A percentile compares a stretch with the other conserved stretches of the same genome.
These are phyloP conservation scores for Diaprepes abbreviatus DNA, from an alignment of 2,888 invertebrate genomes.

Conservation along the genomic window DNA sequence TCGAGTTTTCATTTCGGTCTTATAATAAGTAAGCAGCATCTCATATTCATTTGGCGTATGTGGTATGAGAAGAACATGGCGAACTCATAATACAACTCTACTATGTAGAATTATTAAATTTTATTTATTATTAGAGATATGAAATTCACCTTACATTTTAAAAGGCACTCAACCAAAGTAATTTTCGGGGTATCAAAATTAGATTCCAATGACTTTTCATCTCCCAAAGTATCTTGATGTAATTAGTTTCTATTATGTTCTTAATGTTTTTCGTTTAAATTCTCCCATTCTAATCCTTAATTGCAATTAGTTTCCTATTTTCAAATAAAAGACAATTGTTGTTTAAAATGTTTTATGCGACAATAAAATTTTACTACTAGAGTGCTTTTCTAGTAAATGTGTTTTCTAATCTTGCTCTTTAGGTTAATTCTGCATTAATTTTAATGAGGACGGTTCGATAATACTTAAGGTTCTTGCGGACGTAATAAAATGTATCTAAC, in stretches of 20 bases:
- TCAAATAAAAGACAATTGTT: conserved; percentile 22
- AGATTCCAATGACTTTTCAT: no score
- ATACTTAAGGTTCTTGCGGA: background rate
- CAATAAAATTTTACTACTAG: conserved; percentile 25
- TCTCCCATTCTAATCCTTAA: background rate
- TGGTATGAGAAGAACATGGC: no score
- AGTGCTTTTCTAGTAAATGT: conserved; percentile 30
- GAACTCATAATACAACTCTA: no score
- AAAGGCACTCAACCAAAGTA: no score
- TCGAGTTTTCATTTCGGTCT: no score
- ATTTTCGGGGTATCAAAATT: no score
- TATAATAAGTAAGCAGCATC: no score
- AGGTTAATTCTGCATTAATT: conserved; percentile 6
- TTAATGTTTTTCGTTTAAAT: background rate
- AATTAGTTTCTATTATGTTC: conserved; percentile 1
- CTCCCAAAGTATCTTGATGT: no score
- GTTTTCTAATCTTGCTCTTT: conserved; percentile 28
- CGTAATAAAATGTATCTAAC: background rate
- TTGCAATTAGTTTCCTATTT: conserved; percentile 19
- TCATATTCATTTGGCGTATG: no score
- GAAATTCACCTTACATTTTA: no score
- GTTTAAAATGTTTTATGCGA: conserved; percentile 30
- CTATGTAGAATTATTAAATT: no score
- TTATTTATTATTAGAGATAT: no score
- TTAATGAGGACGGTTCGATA: background rate